A percentile compares a stretch with the other conserved stretches of the same genome.
Conservation (phyloP, 2,797 vertebrate genomes). For the Anguilla megastoma region DNA sequence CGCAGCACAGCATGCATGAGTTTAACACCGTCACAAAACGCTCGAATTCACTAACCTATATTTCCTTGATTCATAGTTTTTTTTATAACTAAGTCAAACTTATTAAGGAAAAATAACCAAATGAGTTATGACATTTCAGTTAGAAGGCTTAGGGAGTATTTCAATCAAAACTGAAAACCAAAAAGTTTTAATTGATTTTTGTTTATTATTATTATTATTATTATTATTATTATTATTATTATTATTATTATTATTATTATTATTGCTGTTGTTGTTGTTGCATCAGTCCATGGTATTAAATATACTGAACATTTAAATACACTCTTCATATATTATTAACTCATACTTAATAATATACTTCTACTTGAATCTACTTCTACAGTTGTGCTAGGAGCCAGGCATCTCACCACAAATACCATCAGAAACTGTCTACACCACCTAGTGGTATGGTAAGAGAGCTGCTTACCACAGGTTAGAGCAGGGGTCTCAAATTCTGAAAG, state of each 20-base stretch:
- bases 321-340: not conserved
- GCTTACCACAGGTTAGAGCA: too few relatives aligned
- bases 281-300: not conserved
- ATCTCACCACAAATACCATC: not conserved
- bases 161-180: not conserved
- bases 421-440: not conserved
- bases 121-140: not conserved
- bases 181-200: not conserved
- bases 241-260: too few relatives aligned
- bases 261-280: too few relatives aligned
- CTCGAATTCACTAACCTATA: not conserved
- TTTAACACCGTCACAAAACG: not conserved
- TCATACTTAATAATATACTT: too few relatives aligned
- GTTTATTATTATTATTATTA: not conserved
- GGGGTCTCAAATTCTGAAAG: too few relatives aligned
- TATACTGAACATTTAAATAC: not conserved
- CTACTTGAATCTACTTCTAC: not conserved
- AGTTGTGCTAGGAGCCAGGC: not conserved
- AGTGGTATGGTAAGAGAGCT: too few relatives aligned
- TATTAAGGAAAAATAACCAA: not conserved
- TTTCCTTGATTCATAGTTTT: not conserved
- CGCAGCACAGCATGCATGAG: not conserved
- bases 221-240: not conserved
- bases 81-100: not conserved
- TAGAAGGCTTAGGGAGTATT: not conserved